phyloP scores from a whole-genome alignment of 2,113 vertebrate species.

The Arvicanthis niloticus region DNA sequence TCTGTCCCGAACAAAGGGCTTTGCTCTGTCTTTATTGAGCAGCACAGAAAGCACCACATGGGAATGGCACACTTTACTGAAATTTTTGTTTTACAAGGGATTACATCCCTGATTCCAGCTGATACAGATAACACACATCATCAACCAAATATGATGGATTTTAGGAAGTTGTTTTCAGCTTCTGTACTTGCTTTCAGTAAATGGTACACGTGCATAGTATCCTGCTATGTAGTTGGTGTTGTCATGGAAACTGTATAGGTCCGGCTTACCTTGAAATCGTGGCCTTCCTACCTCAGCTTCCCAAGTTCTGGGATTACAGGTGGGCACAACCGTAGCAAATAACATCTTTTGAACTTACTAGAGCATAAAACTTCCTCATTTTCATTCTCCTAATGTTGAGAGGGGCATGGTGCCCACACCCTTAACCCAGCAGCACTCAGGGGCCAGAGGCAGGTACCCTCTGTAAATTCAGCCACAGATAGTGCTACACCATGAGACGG shows the following conservation, averaged over 20 bases:
- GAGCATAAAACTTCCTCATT: background rate
- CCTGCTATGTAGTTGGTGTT: too few species aligned
- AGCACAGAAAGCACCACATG: background rate
- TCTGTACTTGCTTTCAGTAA: background rate
- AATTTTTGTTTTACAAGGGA: background rate
- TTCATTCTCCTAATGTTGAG: background rate
- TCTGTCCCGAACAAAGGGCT: background rate
- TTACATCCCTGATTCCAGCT: background rate
- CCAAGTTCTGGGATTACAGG: background rate
- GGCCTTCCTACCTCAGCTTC: background rate
- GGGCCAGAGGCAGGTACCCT: background rate
- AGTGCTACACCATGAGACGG: background rate
- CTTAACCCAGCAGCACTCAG: background rate
- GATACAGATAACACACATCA: background rate
- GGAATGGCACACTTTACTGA: background rate
- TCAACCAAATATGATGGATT: background rate
- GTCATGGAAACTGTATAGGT: background rate
- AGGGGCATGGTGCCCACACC: background rate
- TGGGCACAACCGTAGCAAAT: background rate
- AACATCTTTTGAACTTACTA: background rate
- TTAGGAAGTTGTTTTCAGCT: background rate
- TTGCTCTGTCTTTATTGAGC: background rate
- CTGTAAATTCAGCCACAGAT: background rate
- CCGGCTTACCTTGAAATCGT: background rate
- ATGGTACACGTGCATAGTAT: background rate